Conservation (phyloP, 2,888 invertebrate species). For the Pandemis heparana region DNA sequence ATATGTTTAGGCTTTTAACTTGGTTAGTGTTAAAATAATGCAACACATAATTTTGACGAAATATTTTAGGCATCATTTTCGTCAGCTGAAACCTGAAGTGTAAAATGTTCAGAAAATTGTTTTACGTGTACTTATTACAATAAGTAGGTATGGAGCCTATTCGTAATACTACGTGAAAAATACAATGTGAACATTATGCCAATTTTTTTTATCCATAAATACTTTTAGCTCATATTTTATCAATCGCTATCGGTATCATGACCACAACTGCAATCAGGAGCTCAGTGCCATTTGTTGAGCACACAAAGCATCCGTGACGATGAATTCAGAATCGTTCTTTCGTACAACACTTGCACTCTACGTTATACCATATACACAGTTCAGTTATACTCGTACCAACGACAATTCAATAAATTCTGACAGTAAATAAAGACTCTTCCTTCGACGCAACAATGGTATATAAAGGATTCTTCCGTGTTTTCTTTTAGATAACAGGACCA, state of each 20-base stretch:
- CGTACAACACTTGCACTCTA: background rate
- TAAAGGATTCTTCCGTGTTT: background rate
- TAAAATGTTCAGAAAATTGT: too few species aligned
- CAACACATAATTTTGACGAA: background rate
- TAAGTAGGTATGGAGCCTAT: too few species aligned
- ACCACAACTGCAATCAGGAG: background rate
- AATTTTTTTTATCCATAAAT: background rate
- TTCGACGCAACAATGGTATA: background rate
- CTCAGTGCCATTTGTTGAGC: slow-evolving; percentile 21
- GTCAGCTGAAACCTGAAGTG: too few species aligned
- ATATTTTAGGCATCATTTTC: too few species aligned
- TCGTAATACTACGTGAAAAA: too few species aligned
- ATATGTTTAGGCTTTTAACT: too few species aligned
- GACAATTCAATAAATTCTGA: background rate
- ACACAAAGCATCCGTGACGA: slow-evolving; percentile 28
- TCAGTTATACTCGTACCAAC: background rate
- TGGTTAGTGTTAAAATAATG: background rate
- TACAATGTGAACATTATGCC: too few species aligned
- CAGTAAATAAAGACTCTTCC: background rate
- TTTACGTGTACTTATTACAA: too few species aligned
- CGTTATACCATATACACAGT: background rate
- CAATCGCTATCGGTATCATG: background rate
- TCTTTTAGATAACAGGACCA: slow-evolving; percentile 3
- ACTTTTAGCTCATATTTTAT: background rate
- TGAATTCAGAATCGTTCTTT: slow-evolving; percentile 29